Base-by-base conservation (phyloP, 1,140 invertebrate genomes). In the Chrysopa pallens region DNA sequence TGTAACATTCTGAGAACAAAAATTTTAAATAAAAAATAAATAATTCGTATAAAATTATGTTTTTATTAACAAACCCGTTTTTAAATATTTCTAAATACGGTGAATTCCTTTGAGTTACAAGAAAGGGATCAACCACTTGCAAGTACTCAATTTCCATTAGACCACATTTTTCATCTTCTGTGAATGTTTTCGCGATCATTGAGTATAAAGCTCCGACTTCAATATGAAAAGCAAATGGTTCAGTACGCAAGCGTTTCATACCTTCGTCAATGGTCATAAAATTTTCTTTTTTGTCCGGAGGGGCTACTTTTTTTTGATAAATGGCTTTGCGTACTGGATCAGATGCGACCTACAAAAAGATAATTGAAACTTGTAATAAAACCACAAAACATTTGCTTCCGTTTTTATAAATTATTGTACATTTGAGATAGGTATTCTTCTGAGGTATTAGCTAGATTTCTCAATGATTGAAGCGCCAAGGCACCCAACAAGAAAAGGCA, bases 161-260 rank as follows among this genome's bases (percentile, higher is more conserved):
- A 0, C 71, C 69, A 52, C 76, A 78, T 53, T 76, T 77, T 50
- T 78, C 72, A 4, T 67, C 64, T 52, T 76, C 74, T 5, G 62
- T 55, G 48, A 70, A 78, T 40, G 65, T 71, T 50, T 74, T 68
- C 36, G 66, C 64, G 5, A 78, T 64, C 12, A 76, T 53, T 48
- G 73, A 68, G 49, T 75, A 76, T 0, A 68, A 65, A 0, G 68
- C 58, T 1, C 69, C 66, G 1, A 55, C 52, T 51, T 74, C 73
- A 48, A 68, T 67, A 47, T 76, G 71, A 44, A 78, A 76, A 2
- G 73, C 75, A 42, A 75, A 77, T 11, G 72, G 54, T 42, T 71
- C 72, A 44, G 66, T 60, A 50, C 59, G 58, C 11, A 78, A 57
- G 46, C 57, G 55, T 39, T 60, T 51, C 3, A 77, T 62, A 0